Percentiles rank a stretch among this genome's conserved stretches.
These are phyloP conservation scores for Amia ocellicauda DNA, from an alignment of 2,113 vertebrate species.

Conservation along the genomic window DNA sequence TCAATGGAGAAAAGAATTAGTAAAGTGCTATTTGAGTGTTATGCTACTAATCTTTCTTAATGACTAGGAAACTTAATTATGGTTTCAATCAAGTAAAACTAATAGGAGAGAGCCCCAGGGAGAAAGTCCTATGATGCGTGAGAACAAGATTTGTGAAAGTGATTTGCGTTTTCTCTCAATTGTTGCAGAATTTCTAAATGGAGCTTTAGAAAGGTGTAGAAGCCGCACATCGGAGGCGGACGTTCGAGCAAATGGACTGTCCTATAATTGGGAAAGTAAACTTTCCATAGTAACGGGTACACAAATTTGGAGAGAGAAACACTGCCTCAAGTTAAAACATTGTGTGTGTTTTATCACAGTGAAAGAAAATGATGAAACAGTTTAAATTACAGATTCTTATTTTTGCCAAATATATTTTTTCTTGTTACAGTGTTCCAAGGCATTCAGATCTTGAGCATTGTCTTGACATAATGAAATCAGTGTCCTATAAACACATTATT, in stretches of 20 bases:
- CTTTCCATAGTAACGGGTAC: no score
- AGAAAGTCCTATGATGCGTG: background rate
- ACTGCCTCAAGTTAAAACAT: no score
- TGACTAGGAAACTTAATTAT: constrained; percentile 7
- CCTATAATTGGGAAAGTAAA: no score
- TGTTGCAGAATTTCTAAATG: constrained; percentile 5
- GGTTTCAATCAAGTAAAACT: constrained; percentile 12
- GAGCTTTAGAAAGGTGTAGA: background rate
- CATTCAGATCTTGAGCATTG: background rate
- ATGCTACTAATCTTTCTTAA: background rate
- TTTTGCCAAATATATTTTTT: constrained; percentile 1
- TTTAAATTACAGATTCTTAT: no score
- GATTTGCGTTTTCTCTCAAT: constrained; percentile 4
- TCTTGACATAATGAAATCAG: constrained; percentile 8
- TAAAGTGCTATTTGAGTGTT: no score
- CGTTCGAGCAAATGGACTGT: background rate
- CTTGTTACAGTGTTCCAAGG: background rate
- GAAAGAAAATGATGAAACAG: no score
- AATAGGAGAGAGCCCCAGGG: background rate
- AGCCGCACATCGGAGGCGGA: background rate
- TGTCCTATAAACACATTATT: no score
- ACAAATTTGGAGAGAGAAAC: no score
- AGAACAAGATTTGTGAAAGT: background rate
- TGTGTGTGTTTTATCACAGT: no score
- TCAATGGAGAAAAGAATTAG: background rate